Conservation (phyloP, 2,797 vertebrate genomes). For the Tarsius wallacei region DNA sequence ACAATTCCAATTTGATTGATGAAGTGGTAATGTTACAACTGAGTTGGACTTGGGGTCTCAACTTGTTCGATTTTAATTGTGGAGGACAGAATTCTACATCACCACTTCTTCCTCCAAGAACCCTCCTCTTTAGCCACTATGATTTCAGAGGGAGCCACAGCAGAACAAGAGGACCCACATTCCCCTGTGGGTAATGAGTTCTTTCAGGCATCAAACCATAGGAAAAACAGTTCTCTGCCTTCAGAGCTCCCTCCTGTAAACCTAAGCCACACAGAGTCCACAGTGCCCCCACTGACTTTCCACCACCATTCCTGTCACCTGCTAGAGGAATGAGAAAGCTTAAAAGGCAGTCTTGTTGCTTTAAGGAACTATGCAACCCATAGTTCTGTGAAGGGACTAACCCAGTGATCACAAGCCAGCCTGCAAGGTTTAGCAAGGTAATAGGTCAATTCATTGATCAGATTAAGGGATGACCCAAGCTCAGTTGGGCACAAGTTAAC, state of each 20-base stretch:
- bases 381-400: neutral
- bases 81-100: neutral
- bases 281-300: neutral
- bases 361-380: neutral
- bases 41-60: neutral
- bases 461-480: neutral
- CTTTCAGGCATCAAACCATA: neutral
- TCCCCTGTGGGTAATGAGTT: neutral
- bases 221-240: neutral
- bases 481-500: neutral
- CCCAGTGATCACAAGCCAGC: neutral
- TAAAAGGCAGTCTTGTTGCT: constrained; percentile 12
- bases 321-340: neutral
- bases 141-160: neutral
- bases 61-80: neutral
- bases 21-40: neutral
- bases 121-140: neutral
- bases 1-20: neutral
- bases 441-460: neutral
- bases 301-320: neutral
- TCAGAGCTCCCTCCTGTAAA: neutral
- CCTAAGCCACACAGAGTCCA: neutral
- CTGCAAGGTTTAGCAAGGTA: neutral
- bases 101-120: neutral
- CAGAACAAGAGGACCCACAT: neutral